Evolutionary conservation across 2,113 vertebrate genomes (phyloP).

Genomic region (Dermatemys mawii): DNA sequence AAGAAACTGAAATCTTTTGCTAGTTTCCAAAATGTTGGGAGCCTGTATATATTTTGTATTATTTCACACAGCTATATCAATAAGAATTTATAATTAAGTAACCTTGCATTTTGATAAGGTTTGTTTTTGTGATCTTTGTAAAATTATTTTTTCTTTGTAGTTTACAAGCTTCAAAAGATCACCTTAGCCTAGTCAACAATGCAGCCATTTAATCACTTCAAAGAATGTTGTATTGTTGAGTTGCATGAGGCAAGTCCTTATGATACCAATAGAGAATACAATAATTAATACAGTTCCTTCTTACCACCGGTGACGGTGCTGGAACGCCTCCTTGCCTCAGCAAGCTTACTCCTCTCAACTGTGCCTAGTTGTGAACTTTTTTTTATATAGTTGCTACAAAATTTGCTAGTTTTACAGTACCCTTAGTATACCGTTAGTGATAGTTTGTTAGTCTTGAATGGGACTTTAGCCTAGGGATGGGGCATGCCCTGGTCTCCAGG

Average conservation of each 20-base stretch:
- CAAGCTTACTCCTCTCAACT: too few species aligned
- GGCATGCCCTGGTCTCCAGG: too few species aligned
- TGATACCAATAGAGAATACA: neutral
- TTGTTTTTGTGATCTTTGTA: slow-evolving; percentile 44
- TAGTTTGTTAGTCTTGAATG: too few species aligned
- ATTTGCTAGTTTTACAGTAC: too few species aligned
- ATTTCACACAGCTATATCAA: slow-evolving; percentile 45
- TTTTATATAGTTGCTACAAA: too few species aligned
- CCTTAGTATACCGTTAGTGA: too few species aligned
- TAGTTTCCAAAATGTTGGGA: slow-evolving; percentile 61
- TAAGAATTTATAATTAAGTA: slow-evolving; percentile 41
- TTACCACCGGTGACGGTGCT: too few species aligned
- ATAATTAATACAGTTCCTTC: neutral
- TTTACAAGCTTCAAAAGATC: neutral
- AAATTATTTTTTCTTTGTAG: neutral
- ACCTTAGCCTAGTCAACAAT: neutral
- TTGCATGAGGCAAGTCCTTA: slow-evolving; percentile 14
- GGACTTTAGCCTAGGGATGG: too few species aligned
- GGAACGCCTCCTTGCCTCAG: too few species aligned
- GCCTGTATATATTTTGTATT: slow-evolving; percentile 51
- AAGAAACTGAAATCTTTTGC: slow-evolving; percentile 62
- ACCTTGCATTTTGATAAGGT: slow-evolving; percentile 29
- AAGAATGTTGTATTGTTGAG: slow-evolving; percentile 20
- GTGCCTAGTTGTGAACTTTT: too few species aligned
- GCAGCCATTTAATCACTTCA: neutral